Conservation (phyloP, 2,113 vertebrate species). For the Todiramphus saurophagus region DNA sequence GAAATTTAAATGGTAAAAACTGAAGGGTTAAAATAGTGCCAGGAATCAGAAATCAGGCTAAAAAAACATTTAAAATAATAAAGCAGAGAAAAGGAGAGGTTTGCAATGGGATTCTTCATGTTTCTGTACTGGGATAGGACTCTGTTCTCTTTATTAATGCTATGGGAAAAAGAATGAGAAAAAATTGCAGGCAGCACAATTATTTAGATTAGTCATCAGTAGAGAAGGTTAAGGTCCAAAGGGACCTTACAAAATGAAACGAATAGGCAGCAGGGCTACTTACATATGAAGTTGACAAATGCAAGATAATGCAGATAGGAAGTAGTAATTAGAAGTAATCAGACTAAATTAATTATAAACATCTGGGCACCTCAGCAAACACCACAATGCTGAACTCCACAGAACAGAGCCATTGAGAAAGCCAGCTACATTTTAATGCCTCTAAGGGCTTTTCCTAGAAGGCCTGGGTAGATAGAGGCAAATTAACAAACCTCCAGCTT, state of each 20-base stretch:
- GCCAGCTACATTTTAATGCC: neutral
- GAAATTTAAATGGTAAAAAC: neutral
- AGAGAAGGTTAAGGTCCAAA: neutral
- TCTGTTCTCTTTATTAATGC: neutral
- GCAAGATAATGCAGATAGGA: conserved; percentile 28
- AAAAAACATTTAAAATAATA: neutral
- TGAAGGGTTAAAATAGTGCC: neutral
- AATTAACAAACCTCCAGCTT: neutral
- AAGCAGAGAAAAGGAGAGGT: accelerated
- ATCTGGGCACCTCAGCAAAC: conserved; percentile 18
- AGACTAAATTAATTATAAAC: conserved; percentile 53
- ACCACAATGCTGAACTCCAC: neutral
- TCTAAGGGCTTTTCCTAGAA: neutral
- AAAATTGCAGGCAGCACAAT: neutral
- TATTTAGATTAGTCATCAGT: conserved; percentile 21
- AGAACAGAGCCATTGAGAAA: neutral
- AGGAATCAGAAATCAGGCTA: neutral
- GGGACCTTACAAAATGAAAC: neutral
- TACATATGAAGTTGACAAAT: conserved; percentile 2
- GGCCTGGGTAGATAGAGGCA: neutral
- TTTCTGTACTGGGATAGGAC: neutral
- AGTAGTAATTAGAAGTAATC: conserved; percentile 43
- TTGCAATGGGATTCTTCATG: neutral
- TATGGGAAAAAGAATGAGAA: neutral
- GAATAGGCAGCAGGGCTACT: neutral